Percentiles rank a stretch among this genome's conserved stretches.
These are phyloP conservation scores for Hypothenemus hampei DNA, from an alignment of 1,140 invertebrate genomes.

Conservation along the genomic window DNA sequence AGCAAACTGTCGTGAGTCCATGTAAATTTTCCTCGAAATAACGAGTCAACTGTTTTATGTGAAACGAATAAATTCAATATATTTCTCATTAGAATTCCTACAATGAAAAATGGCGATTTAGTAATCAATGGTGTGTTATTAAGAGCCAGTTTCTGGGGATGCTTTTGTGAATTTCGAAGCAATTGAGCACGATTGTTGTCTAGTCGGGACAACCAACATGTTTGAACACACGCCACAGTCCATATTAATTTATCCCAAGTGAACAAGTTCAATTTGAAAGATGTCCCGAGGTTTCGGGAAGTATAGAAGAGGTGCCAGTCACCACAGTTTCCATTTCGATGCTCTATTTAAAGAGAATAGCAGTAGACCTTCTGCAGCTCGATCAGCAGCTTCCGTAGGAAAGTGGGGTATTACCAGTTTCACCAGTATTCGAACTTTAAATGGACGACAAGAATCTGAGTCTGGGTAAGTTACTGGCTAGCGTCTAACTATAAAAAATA, in stretches of 20 bases:
- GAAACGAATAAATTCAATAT: background rate
- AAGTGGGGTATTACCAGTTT: slow-evolving; percentile 93
- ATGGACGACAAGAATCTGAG: slow-evolving; percentile 51
- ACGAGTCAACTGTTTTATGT: background rate
- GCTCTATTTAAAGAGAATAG: slow-evolving; percentile 80
- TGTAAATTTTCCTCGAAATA: background rate
- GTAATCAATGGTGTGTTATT: slow-evolving; percentile 19
- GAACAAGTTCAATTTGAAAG: slow-evolving; percentile 5
- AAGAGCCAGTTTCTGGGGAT: slow-evolving; percentile 1
- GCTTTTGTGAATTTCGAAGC: background rate
- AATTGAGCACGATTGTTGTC: background rate
- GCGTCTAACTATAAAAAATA: background rate
- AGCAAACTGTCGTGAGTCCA: background rate
- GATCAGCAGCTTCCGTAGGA: slow-evolving; percentile 82
- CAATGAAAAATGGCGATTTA: slow-evolving; percentile 27
- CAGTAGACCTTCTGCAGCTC: slow-evolving; percentile 79
- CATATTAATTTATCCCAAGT: slow-evolving; percentile 4
- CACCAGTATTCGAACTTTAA: slow-evolving; percentile 78
- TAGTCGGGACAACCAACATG: slow-evolving; percentile 4
- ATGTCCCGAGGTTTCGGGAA: slow-evolving; percentile 57
- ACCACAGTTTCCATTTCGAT: slow-evolving; percentile 67
- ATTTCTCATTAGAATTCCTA: slow-evolving; percentile 1
- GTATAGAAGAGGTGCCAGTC: slow-evolving; percentile 51
- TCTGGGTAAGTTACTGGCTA: slow-evolving; percentile 6
- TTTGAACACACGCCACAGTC: background rate